Evolutionary conservation across 2,888 invertebrate genomes (phyloP).

Genomic region (Caenorhabditis auriculariae): DNA sequence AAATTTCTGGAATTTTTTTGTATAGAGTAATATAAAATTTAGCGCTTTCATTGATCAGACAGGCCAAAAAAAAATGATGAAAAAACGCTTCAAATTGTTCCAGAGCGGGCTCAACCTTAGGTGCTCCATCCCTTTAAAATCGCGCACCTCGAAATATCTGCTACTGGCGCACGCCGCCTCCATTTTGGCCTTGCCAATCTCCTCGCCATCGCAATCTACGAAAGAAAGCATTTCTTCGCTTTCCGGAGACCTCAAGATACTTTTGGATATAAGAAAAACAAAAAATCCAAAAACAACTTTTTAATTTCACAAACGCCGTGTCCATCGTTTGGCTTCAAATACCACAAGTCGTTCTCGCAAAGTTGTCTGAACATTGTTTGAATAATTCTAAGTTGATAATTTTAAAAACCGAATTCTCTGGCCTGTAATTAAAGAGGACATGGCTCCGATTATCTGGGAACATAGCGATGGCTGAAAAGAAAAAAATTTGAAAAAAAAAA

Average conservation of each 20-base stretch:
- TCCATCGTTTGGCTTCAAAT: constrained; percentile 12
- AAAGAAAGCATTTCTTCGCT: constrained; percentile 22
- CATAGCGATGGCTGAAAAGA: constrained; percentile 35
- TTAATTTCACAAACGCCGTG: constrained; percentile 1
- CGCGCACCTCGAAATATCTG: constrained; percentile 43
- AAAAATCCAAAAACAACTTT: background rate
- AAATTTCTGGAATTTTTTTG: too few species aligned
- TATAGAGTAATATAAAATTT: too few species aligned
- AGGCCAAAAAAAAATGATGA: background rate
- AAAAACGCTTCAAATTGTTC: background rate
- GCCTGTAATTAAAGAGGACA: constrained; percentile 39
- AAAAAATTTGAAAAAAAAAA: background rate
- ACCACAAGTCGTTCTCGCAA: constrained; percentile 33
- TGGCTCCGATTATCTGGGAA: constrained; percentile 43
- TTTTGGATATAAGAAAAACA: background rate
- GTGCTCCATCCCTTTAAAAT: background rate
- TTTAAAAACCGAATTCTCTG: constrained; percentile 11
- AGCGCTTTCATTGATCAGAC: background rate
- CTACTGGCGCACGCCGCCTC: constrained; percentile 34
- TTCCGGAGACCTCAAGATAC: background rate
- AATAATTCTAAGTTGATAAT: background rate
- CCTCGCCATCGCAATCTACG: constrained; percentile 21
- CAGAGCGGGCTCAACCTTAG: background rate
- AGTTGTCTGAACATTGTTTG: constrained; percentile 27
- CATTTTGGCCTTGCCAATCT: constrained; percentile 35